Conservation (phyloP, 2,888 invertebrate species). For the Phorcus lineatus region DNA sequence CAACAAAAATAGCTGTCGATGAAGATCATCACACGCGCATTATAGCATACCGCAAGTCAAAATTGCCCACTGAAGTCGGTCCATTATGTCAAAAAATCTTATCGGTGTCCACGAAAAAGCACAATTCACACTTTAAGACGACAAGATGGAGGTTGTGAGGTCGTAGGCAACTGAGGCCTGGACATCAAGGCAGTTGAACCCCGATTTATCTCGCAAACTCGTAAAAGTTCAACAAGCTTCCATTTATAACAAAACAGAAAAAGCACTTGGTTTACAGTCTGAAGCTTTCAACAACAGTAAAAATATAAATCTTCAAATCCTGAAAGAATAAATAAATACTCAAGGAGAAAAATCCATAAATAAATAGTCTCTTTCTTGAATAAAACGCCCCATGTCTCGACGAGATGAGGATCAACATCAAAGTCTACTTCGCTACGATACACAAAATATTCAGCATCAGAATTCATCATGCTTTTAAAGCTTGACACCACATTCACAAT, state of each 20-base stretch:
- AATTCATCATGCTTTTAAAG: not conserved
- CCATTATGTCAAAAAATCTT: too few relatives aligned
- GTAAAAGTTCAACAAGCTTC: not conserved
- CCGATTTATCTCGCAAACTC: too few relatives aligned
- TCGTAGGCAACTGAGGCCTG: too few relatives aligned
- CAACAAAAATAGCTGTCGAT: too few relatives aligned
- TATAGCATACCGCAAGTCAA: too few relatives aligned
- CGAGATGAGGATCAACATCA: not conserved
- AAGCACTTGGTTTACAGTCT: not conserved
- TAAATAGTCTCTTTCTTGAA: not conserved
- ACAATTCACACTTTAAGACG: too few relatives aligned
- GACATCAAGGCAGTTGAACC: too few relatives aligned
- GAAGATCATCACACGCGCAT: too few relatives aligned
- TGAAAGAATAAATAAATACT: slow-evolving; percentile 4
- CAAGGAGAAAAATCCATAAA: not conserved
- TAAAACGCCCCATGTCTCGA: not conserved
- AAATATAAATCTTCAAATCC: not conserved
- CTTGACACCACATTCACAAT: not conserved
- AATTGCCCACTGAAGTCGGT: too few relatives aligned
- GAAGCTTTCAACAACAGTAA: not conserved
- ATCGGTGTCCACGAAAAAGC: too few relatives aligned
- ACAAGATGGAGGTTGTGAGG: too few relatives aligned
- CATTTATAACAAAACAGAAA: not conserved
- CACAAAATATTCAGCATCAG: not conserved
- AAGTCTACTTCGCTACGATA: not conserved